Conservation (phyloP, 2,888 invertebrate species). For the Microctonus brassicae region DNA sequence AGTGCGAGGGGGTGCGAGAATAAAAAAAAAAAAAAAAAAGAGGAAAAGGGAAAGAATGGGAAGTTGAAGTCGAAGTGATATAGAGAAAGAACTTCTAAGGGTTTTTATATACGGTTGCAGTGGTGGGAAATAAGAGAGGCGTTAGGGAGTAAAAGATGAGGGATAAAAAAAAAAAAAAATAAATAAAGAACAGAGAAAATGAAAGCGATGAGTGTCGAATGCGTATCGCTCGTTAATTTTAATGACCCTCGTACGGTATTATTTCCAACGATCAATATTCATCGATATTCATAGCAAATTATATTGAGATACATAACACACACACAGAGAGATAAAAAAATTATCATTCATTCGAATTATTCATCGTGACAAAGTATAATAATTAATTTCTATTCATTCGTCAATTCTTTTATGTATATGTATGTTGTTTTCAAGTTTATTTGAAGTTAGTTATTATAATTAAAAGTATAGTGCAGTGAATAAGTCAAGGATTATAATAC, state of each 20-base stretch:
- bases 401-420: neutral
- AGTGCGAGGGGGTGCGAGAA: neutral
- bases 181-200: slow-evolving; percentile 14
- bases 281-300: neutral
- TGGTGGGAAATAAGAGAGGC: neutral
- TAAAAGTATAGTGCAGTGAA: too few species aligned
- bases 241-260: slow-evolving; percentile 21
- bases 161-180: neutral
- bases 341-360: neutral
- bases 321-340: neutral
- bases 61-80: slow-evolving; percentile 2
- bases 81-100: neutral
- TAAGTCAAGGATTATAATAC: too few species aligned
- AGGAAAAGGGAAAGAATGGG: neutral
- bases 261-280: neutral
- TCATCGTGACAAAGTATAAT: neutral
- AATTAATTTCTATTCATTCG: neutral
- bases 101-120: neutral
- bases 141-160: neutral
- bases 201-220: slow-evolving; percentile 12
- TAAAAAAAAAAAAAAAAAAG: neutral
- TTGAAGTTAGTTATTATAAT: too few species aligned
- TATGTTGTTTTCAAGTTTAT: neutral
- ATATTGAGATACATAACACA: neutral
- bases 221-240: slow-evolving; percentile 30